A percentile compares a stretch with the other conserved stretches of the same genome.
Evolutionary conservation across 2,113 vertebrate genomes (phyloP).

Genomic region (human (Homo sapiens)): GRCh38 chr5:36755001-36755500

Average conservation of each 20-base stretch:
- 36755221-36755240: neutral
- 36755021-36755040: constrained; percentile 57
- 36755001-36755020: constrained; percentile 66
- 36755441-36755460: neutral
- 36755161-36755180: neutral
- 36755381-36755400: neutral
- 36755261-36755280: neutral
- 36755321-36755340: neutral
- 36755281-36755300: neutral
- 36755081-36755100: constrained; percentile 22
- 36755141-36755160: neutral
- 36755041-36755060: constrained; percentile 53
- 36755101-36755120: constrained; percentile 28
- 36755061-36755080: neutral
- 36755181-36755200: neutral
- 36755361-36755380: neutral
- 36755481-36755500: neutral
- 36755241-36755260: neutral
- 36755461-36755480: too few relatives aligned
- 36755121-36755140: constrained; percentile 25
- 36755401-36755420: neutral
- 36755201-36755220: neutral
- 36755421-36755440: neutral
- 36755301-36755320: neutral
- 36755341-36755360: neutral